Evolutionary conservation across 2,797 vertebrate genomes (phyloP).

Genomic region (Neostethus bicornis): DNA sequence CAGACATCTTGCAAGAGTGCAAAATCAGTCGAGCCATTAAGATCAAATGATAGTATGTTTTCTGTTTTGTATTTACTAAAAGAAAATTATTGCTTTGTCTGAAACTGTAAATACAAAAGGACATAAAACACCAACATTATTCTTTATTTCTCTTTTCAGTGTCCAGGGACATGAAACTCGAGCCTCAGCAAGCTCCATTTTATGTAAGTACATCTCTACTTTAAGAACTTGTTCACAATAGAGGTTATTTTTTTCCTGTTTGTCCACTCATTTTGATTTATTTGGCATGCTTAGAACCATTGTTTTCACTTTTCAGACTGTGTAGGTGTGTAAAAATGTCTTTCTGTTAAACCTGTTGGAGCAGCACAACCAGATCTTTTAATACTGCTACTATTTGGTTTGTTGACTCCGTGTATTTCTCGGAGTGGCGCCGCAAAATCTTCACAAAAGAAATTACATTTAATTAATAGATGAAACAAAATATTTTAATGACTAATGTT

Average conservation of each 20-base stretch:
- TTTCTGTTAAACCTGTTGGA: slow-evolving; percentile 17
- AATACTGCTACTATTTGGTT: slow-evolving; percentile 7
- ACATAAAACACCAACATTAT: slow-evolving; percentile 9
- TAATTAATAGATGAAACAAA: slow-evolving; percentile 22
- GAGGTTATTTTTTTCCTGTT: slow-evolving; percentile 6
- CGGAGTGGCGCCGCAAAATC: slow-evolving; percentile 17
- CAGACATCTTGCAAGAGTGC: too few relatives aligned
- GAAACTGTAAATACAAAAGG: background rate
- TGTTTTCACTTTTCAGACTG: slow-evolving; percentile 10
- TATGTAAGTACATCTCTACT: slow-evolving; percentile 88
- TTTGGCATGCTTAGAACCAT: too few relatives aligned
- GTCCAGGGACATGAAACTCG: slow-evolving; percentile 98
- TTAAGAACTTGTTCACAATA: background rate
- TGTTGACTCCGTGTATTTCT: slow-evolving; percentile 19
- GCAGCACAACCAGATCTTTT: slow-evolving; percentile 11
- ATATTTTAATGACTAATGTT: slow-evolving; percentile 10
- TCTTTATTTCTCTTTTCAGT: slow-evolving; percentile 76
- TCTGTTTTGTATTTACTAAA: too few relatives aligned
- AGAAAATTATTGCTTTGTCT: slow-evolving; percentile 2
- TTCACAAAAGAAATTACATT: background rate
- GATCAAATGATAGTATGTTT: too few relatives aligned
- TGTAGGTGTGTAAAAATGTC: slow-evolving; percentile 4
- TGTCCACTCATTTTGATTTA: too few relatives aligned
- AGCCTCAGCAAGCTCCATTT: slow-evolving; percentile 95
- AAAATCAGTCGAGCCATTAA: too few relatives aligned